These are phyloP conservation scores for Sinocyclocheilus rhinocerous DNA, from an alignment of 2,113 vertebrate species.

Conservation along the genomic window DNA sequence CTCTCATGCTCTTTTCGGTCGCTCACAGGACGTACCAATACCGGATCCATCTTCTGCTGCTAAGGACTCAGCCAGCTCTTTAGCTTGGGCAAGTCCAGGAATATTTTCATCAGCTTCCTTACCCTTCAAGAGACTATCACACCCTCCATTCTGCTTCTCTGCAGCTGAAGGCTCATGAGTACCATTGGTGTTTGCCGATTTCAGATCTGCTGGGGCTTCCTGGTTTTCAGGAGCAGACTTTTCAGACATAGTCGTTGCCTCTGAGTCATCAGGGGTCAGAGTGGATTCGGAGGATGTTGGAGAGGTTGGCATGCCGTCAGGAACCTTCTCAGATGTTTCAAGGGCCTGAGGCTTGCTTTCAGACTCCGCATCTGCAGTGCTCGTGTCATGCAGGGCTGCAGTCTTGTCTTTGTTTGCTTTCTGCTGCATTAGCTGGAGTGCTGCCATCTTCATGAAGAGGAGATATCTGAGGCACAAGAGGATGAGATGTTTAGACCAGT, in stretches of 20 bases:
- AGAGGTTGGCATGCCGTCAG: background rate
- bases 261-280: constrained; percentile 46
- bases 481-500: background rate
- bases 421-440: constrained; percentile 97
- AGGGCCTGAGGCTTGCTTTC: background rate
- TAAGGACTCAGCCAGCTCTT: constrained; percentile 93
- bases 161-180: constrained; percentile 58
- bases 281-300: constrained; percentile 53
- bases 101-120: constrained; percentile 81
- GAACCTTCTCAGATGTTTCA: constrained; percentile 22
- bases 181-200: constrained; percentile 68
- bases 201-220: constrained; percentile 41
- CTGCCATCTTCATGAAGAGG: constrained; percentile 98
- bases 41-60: constrained; percentile 89
- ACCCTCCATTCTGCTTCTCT: constrained; percentile 68
- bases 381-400: constrained; percentile 69
- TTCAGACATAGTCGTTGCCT: constrained; percentile 32
- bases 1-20: constrained; percentile 12
- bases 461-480: constrained; percentile 82
- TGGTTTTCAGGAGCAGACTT: constrained; percentile 34
- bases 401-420: constrained; percentile 85
- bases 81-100: constrained; percentile 89
- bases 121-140: constrained; percentile 79
- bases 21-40: constrained; percentile 72
- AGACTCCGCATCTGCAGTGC: constrained; percentile 38